Conservation (phyloP, 2,888 invertebrate species). For the Sinopyrophorus schimmeli region DNA sequence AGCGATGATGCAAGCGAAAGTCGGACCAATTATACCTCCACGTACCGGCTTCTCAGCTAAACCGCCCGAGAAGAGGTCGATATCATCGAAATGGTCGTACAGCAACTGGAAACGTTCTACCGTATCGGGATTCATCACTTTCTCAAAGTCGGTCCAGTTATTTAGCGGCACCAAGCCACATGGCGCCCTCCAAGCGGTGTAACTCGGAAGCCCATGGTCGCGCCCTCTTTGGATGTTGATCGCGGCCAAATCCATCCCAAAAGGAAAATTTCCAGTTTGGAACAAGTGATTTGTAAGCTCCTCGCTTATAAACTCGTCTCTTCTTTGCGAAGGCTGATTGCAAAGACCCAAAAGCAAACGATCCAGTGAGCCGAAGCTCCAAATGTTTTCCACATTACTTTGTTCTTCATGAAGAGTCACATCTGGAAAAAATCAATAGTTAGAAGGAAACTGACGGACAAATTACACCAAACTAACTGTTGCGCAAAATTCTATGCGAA, state of each 20-base stretch:
- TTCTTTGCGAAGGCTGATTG: constrained; percentile 74
- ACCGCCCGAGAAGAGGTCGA: constrained; percentile 83
- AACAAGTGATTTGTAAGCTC: constrained; percentile 84
- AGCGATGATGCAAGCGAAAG: constrained; percentile 86
- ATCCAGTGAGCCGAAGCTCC: constrained; percentile 79
- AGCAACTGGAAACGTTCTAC: constrained; percentile 62
- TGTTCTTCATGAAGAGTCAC: constrained; percentile 80
- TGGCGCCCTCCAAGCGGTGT: constrained; percentile 77
- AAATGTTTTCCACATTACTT: constrained; percentile 69
- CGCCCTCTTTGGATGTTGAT: constrained; percentile 86
- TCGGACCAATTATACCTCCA: constrained; percentile 82
- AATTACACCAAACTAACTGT: constrained; percentile 63
- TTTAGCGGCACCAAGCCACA: constrained; percentile 72
- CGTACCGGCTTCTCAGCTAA: constrained; percentile 79
- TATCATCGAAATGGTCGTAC: constrained; percentile 73
- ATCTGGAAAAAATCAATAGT: constrained; percentile 58
- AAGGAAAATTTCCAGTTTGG: constrained; percentile 70
- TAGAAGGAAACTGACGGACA: not conserved
- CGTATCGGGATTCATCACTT: constrained; percentile 67
- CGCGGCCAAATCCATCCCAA: constrained; percentile 85
- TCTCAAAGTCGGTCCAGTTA: constrained; percentile 71
- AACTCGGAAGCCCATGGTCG: constrained; percentile 83
- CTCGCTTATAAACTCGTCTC: constrained; percentile 80
- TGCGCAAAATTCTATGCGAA: constrained; percentile 67
- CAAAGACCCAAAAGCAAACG: constrained; percentile 75